A percentile compares a stretch with the other conserved stretches of the same genome.
Evolutionary conservation across 2,888 invertebrate genomes (phyloP).

Genomic region (Oscheius sp.): DNA sequence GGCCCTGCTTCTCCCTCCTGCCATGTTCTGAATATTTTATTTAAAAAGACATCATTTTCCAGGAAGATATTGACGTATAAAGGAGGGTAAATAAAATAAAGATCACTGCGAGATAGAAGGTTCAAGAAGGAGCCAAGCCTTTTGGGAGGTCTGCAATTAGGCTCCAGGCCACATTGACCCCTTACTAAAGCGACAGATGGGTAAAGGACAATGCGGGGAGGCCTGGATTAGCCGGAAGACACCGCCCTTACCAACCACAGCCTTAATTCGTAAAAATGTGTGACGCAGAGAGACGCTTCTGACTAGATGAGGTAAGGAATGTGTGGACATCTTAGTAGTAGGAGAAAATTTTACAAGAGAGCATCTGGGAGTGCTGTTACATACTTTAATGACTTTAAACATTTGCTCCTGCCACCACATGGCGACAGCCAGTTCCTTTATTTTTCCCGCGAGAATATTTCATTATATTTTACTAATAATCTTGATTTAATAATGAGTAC

Average conservation of each 20-base stretch:
- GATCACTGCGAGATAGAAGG: background rate
- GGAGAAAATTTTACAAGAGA: constrained; percentile 9
- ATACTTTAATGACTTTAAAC: constrained; percentile 35
- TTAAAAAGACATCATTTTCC: too few species aligned
- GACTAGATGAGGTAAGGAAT: background rate
- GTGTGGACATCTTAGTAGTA: background rate
- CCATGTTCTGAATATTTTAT: constrained; percentile 21
- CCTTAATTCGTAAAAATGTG: constrained; percentile 5
- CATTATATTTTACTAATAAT: too few species aligned
- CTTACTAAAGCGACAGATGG: constrained; percentile 32
- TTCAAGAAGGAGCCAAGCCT: background rate
- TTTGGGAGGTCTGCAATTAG: constrained; percentile 24
- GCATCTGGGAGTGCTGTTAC: constrained; percentile 21
- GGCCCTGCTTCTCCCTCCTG: constrained; percentile 1
- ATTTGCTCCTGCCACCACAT: constrained; percentile 22
- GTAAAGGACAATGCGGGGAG: constrained; percentile 36
- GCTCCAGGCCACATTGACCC: constrained; percentile 33
- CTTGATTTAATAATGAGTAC: too few species aligned
- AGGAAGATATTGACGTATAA: too few species aligned
- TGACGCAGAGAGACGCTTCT: background rate
- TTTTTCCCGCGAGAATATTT: background rate
- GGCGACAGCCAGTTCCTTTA: background rate
- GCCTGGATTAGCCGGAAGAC: constrained; percentile 30
- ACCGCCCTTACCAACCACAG: constrained; percentile 23
- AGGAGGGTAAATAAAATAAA: too few species aligned